Percentiles rank a stretch among this genome's conserved stretches.
Conservation (phyloP, 2,797 vertebrate genomes). For the Pagetopsis macropterus region DNA sequence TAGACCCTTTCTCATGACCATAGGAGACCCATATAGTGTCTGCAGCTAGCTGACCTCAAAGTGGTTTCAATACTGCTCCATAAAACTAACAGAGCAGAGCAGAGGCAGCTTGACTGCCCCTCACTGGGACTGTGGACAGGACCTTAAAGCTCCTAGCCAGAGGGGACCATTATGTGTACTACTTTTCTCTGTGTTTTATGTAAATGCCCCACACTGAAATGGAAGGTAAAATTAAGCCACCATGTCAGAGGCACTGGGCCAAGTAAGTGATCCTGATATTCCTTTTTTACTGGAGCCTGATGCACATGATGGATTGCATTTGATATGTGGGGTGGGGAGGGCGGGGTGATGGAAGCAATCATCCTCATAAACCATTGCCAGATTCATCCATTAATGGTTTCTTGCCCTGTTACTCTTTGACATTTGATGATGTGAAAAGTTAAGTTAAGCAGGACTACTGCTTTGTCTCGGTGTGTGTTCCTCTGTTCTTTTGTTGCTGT, state of each 20-base stretch:
- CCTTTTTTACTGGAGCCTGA: conserved; percentile 53
- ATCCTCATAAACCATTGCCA: conserved; percentile 51
- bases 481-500: too few relatives aligned
- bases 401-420: conserved; percentile 45
- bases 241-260: conserved; percentile 72
- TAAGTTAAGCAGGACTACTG: conserved; percentile 26
- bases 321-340: conserved; percentile 20
- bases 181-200: conserved; percentile 70
- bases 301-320: conserved; percentile 62
- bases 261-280: conserved; percentile 71
- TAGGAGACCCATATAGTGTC: conserved; percentile 70
- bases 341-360: conserved; percentile 51
- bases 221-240: conserved; percentile 70
- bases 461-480: too few relatives aligned
- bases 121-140: conserved; percentile 77
- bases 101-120: conserved; percentile 77
- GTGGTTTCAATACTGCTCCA: conserved; percentile 77
- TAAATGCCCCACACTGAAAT: conserved; percentile 68
- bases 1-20: conserved; percentile 62
- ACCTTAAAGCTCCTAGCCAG: conserved; percentile 77
- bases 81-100: conserved; percentile 85
- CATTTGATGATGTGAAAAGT: conserved; percentile 44
- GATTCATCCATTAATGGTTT: conserved; percentile 59
- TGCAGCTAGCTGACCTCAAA: conserved; percentile 71
- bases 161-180: conserved; percentile 71